Conservation (phyloP, 2,888 invertebrate species). For the Drosophila mimetica region DNA sequence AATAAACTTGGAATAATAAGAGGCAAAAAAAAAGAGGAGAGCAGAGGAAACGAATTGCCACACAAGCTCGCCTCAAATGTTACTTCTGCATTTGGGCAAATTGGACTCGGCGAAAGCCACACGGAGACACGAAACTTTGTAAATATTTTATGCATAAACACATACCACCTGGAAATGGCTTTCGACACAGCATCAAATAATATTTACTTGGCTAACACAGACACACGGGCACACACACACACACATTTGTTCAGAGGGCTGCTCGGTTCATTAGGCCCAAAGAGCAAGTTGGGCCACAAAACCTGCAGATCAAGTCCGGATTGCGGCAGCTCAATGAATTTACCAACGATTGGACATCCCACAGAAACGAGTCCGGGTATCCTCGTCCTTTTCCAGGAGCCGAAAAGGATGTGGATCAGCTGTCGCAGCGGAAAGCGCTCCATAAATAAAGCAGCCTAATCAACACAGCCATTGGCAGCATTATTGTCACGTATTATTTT, state of each 20-base stretch:
- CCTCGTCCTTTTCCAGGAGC: neutral
- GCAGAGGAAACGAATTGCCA: constrained; percentile 48
- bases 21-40: constrained; percentile 38
- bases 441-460: constrained; percentile 67
- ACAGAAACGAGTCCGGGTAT: neutral
- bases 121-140: constrained; percentile 59
- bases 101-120: constrained; percentile 72
- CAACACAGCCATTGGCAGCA: constrained; percentile 62
- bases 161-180: constrained; percentile 71
- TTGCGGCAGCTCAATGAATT: constrained; percentile 62
- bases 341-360: constrained; percentile 36
- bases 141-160: constrained; percentile 78
- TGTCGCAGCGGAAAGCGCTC: constrained; percentile 1
- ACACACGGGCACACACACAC: constrained; percentile 23
- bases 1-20: constrained; percentile 77
- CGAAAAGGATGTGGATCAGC: constrained; percentile 8
- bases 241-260: constrained; percentile 8
- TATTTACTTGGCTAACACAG: constrained; percentile 64
- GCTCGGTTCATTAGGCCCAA: constrained; percentile 70
- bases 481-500: constrained; percentile 71
- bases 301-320: constrained; percentile 56
- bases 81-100: constrained; percentile 73
- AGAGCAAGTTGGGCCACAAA: constrained; percentile 58
- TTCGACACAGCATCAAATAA: constrained; percentile 75
- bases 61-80: constrained; percentile 61